Evolutionary conservation across 1,140 invertebrate species (phyloP).

Genomic region (Eriosoma lanigerum): DNA sequence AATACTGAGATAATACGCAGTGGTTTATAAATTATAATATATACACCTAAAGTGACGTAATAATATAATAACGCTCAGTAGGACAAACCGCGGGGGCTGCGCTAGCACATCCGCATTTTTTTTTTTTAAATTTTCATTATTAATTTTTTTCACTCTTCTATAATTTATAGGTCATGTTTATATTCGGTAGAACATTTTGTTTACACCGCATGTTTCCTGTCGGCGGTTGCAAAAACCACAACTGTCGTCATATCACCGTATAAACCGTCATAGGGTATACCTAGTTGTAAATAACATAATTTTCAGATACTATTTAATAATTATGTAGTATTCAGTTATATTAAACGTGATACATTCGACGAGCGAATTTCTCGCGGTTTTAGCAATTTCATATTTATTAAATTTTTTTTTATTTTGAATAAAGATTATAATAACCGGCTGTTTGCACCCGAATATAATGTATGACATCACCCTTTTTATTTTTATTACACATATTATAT

Average conservation of each 20-base stretch:
- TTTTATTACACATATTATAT: no score
- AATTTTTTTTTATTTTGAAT: background rate
- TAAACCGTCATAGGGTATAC: no score
- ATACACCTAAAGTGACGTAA: no score
- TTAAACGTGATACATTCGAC: no score
- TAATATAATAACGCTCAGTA: background rate
- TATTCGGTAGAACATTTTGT: conserved; percentile 36
- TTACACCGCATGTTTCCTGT: conserved; percentile 43
- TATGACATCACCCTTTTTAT: background rate
- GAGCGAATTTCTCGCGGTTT: no score
- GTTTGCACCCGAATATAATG: no score
- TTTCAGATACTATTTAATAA: no score
- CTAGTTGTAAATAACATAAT: no score
- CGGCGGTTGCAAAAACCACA: background rate
- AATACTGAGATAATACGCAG: no score
- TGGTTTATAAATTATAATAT: no score
- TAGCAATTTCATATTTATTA: no score
- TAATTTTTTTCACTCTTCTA: background rate
- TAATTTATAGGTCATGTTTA: conserved; percentile 40
- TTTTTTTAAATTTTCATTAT: background rate
- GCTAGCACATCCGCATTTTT: conserved; percentile 12
- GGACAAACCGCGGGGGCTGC: conserved; percentile 9
- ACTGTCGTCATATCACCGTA: background rate
- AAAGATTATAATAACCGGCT: background rate
- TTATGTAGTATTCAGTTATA: no score